Evolutionary conservation across 2,113 vertebrate species (phyloP), one percentile per base, ranked within the genome.

Genomic region (Corapipo altera): DNA sequence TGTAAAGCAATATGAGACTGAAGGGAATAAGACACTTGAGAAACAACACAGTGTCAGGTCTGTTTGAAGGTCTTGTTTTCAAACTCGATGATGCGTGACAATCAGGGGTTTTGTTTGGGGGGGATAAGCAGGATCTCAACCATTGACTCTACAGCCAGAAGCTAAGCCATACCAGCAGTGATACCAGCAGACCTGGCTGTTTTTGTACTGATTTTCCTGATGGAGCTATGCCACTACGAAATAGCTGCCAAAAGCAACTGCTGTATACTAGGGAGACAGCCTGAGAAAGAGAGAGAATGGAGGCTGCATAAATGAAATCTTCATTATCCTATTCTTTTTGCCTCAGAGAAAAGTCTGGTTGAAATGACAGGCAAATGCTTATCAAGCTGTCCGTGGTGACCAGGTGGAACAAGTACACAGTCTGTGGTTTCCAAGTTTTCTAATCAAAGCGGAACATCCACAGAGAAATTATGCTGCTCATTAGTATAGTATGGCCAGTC

Each of bases 351-450:
- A 97, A 97, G 80, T 41, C 52, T 28, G 95, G 86, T 3, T 97
- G 95, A 85, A 98, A 96, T 5, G 97, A 97, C 85, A 98, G 86
- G 49, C 70, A 97, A 80, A 82, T 5, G 13, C 59, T 59, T 85
- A 97, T 91, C 66, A 98, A 91, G 48, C 97, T 97, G 44, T 97
- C 97, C 1, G 97, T 46, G 3, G 96, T 18, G 14, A 89, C 94
- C 95, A 98, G 91, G 87, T 97, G 96, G 85, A 98, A 93, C 80
- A 98, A 96, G 23, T 96, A 87, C 55, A 96, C 83, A 0, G 94
- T 92, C 52, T 97, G 96, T 24, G 91, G 96, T 76, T 98, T 98
- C 97, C 97, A 98, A 30, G 94, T 96, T 88, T 93, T 97, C 91
- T 98, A 46, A 44, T 85, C 86, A 91, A 96, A 97, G 83, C 85